Base-by-base conservation (phyloP, 1,140 invertebrate species). In the Pseudomyrmex cubaensis region DNA sequence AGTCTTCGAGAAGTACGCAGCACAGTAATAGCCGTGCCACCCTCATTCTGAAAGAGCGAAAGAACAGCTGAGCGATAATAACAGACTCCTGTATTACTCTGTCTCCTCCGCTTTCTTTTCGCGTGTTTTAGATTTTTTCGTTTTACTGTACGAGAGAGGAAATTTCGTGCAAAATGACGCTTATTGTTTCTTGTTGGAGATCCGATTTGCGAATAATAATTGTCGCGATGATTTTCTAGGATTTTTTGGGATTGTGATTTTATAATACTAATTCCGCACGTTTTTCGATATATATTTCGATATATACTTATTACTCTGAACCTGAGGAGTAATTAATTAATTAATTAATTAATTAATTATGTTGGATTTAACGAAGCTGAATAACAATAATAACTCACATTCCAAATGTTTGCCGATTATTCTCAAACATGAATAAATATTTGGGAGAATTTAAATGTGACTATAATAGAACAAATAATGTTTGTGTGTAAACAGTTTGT, bases 11-110 rank as follows among this genome's bases (percentile, higher is more conserved):
- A 91, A 93, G 92, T 91, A 93, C 88, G 90, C 89, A 94, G 92
- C 92, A 94, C 90, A 94, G 89, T 92, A 94, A 93, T 92, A 93
- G 88, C 91, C 91, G 90, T 93, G 91, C 93, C 92, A 93, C 92
- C 92, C 92, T 92, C 93, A 94, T 94, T 91, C 93, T 94, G 87
- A 61, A 92, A 93, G 87, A 75, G 77, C 66, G 73, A 88, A 89
- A 88, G 83, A 83, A 86, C 64, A 88, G 63, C 70, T 86, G 83
- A 86, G 83, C 86, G 85, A 84, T 80, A 89, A 89, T 84, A 84
- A 86, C 73, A 63, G 61, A 85, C 76, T 63, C n/a, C 7, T 56
- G 56, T 48, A 61, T 15, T 46, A 44, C 52, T 48, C 15, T 25
- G 46, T 76, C 48, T 35, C 2, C 13, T 5, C 56, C 22, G 2